A percentile compares a stretch with the other conserved stretches of the same genome.
Conservation (phyloP, 2,888 invertebrate species). For the Anticlea derivata region DNA sequence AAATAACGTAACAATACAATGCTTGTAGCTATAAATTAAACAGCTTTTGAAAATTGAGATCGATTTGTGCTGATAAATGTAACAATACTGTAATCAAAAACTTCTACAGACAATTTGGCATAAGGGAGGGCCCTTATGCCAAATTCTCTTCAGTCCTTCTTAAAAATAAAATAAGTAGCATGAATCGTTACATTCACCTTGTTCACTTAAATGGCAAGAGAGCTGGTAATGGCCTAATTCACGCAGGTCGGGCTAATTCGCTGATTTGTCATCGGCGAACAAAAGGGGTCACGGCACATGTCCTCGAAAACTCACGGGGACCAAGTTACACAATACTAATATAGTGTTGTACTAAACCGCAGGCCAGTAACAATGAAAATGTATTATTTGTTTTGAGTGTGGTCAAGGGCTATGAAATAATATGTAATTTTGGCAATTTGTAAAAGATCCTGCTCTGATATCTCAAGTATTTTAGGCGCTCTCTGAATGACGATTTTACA, state of each 20-base stretch:
- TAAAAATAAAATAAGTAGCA: too few species aligned
- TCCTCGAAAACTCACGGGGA: conserved; percentile 19
- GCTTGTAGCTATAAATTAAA: not conserved
- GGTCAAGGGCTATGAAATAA: conserved; percentile 21
- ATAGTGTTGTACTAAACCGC: conserved; percentile 1
- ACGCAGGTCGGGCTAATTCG: conserved; percentile 18
- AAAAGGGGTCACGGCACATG: conserved; percentile 5
- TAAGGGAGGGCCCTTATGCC: too few species aligned
- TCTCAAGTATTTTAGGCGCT: not conserved
- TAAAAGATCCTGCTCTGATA: conserved; percentile 15
- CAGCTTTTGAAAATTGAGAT: not conserved
- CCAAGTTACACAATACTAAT: not conserved
- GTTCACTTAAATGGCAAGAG: not conserved
- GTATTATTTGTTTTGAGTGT: conserved; percentile 12
- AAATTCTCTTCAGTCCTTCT: too few species aligned
- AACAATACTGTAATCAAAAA: too few species aligned
- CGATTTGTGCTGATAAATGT: too few species aligned
- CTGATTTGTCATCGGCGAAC: conserved; percentile 20
- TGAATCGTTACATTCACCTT: too few species aligned
- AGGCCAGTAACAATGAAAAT: conserved; percentile 3
- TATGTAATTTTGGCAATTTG: conserved; percentile 13
- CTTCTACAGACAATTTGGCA: too few species aligned
- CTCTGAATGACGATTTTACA: too few species aligned
- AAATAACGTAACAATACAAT: not conserved
- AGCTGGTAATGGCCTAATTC: conserved; percentile 18